Base-by-base conservation (phyloP, 2,888 invertebrate genomes). In the Leptinotarsa juncta region DNA sequence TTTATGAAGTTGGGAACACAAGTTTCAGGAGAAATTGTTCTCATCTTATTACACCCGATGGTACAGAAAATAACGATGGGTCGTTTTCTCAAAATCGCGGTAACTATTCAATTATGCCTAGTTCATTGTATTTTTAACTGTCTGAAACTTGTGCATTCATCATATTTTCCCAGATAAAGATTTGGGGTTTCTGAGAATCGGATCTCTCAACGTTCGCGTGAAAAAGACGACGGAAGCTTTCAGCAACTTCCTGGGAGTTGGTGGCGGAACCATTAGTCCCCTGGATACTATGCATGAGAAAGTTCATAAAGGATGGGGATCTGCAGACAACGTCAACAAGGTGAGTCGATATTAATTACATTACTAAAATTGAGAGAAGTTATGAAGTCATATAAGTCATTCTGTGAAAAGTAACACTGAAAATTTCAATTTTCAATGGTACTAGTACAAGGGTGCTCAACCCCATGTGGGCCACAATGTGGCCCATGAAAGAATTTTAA, bases 151-250 rank as follows among this genome's bases (percentile, higher is more conserved):
- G 7, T n/a, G 20, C 3, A 42, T 42, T n/a, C n/a, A 3, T 67
- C 16, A 32, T 42, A 69, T 67, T 67, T 67, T 49, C 26, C 62
- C 62, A 94, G 96, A 96, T 89, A 95, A 95, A 90, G 97, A 97
- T 89, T 91, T 93, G 88, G 94, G 96, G 82, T 96, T 97, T 89
- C 92, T 97, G 81, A 93, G 97, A 85, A 96, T 97, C 89, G 97
- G 97, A 83, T 97, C 96, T 23, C 89, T 97, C 87, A 97, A 96
- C 89, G 96, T 96, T 67, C 92, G 96, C 85, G 96, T 96, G 83
- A 96, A 96, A 90, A 96, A 95, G 89, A 96, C 96, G 67, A 96
- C 96, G 74, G 96, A 96, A 87, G 96, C 96, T 23, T 95, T 96
- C 89, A 96, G 96, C 89, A 94, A 96, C 87, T 96, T 96, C 88